phyloP scores from a whole-genome alignment of 1,140 invertebrate species.

The Oncopeltus fasciatus region DNA sequence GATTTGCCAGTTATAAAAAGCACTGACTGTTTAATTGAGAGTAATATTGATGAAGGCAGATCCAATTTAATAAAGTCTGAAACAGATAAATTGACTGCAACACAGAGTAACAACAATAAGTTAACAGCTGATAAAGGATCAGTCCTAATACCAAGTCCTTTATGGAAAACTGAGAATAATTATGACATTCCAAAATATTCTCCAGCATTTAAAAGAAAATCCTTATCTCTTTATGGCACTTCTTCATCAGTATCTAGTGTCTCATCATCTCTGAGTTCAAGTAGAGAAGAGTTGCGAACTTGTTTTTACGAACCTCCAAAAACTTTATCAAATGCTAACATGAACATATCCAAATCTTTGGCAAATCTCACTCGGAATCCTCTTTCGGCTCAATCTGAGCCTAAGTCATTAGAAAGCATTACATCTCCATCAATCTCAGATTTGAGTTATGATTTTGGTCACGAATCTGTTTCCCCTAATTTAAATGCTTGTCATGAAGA shows the following conservation, averaged over 20 bases:
- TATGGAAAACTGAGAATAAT: conserved; percentile 36
- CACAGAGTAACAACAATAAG: conserved; percentile 11
- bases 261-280: conserved; percentile 25
- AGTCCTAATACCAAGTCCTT: conserved; percentile 21
- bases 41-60: conserved; percentile 17
- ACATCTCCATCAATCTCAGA: conserved; percentile 38
- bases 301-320: conserved; percentile 17
- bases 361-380: not conserved
- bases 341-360: not conserved
- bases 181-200: conserved; percentile 62
- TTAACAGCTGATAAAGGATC: conserved; percentile 1
- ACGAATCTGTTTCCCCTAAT: conserved; percentile 8
- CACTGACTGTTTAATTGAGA: conserved; percentile 27
- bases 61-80: conserved; percentile 14
- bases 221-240: conserved; percentile 41
- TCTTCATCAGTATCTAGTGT: conserved; percentile 27
- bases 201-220: conserved; percentile 65
- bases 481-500: conserved; percentile 29
- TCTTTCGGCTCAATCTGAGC: conserved; percentile 19
- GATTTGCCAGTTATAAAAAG: conserved; percentile 72
- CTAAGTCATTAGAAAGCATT: conserved; percentile 43
- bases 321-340: not conserved
- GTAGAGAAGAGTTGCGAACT: conserved; percentile 24
- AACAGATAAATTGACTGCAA: conserved; percentile 11
- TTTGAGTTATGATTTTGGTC: conserved; percentile 42